phyloP scores from a whole-genome alignment of 2,797 vertebrate species.

The Sebastes cheni region DNA sequence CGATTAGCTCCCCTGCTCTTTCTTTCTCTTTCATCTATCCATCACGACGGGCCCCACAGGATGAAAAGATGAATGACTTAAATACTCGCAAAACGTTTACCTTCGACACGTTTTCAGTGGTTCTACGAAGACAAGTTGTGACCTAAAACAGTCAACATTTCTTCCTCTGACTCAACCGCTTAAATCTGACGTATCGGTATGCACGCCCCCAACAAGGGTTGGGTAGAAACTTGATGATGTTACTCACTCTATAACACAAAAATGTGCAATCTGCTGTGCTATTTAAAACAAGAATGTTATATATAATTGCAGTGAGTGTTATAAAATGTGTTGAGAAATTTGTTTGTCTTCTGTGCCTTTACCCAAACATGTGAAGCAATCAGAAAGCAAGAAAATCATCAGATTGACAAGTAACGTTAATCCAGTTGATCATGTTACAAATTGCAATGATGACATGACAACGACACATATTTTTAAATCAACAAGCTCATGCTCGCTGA shows the following conservation, averaged over 20 bases:
- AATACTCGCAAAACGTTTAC: constrained; percentile 51
- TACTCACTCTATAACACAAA: constrained; percentile 11
- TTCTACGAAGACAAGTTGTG: constrained; percentile 38
- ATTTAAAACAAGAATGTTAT: neutral
- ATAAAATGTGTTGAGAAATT: neutral
- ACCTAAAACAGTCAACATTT: constrained; percentile 59
- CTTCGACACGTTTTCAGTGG: constrained; percentile 7
- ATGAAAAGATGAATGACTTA: constrained; percentile 29
- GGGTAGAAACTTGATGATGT: constrained; percentile 37
- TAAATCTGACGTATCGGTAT: constrained; percentile 20
- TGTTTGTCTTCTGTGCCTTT: neutral
- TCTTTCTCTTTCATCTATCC: constrained; percentile 55
- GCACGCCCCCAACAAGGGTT: constrained; percentile 35
- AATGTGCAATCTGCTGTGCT: neutral
- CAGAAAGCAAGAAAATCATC: neutral
- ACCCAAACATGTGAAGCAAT: neutral
- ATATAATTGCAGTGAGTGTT: neutral
- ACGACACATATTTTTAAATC: neutral
- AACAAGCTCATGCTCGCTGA: constrained; percentile 4
- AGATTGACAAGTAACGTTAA: neutral
- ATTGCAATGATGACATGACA: neutral
- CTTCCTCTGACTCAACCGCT: constrained; percentile 56
- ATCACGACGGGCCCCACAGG: constrained; percentile 40
- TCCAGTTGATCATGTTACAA: neutral
- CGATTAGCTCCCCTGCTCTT: constrained; percentile 72